A percentile compares a stretch with the other conserved stretches of the same genome.
phyloP scores from a whole-genome alignment of 2,797 vertebrate species.

The Masticophis lateralis region DNA sequence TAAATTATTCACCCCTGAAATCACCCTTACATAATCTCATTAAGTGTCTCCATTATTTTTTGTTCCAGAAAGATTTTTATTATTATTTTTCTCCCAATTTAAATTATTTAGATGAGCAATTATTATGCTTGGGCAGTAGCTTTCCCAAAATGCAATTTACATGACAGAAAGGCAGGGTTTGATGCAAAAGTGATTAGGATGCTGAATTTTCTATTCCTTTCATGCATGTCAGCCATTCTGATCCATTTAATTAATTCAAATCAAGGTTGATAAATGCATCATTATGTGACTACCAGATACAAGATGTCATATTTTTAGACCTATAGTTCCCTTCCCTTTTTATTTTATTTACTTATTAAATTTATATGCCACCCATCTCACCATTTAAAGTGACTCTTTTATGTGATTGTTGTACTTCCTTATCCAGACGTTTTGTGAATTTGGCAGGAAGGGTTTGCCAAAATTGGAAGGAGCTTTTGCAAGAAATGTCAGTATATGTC shows the following conservation, averaged over 20 bases:
- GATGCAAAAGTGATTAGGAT: slow-evolving; percentile 12
- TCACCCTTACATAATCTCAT: background rate
- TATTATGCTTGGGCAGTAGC: background rate
- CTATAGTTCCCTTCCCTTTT: background rate
- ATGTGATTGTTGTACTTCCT: background rate
- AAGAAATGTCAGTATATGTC: background rate
- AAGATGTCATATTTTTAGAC: background rate
- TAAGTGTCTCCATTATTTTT: background rate
- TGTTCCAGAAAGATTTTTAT: background rate
- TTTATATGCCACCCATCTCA: background rate
- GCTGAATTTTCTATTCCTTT: slow-evolving; percentile 4
- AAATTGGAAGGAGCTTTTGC: background rate
- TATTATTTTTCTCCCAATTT: background rate
- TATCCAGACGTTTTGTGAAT: background rate
- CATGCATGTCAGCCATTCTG: background rate
- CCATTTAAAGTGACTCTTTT: background rate
- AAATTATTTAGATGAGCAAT: background rate
- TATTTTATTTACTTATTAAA: background rate
- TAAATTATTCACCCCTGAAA: background rate
- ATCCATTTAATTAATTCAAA: slow-evolving; percentile 8
- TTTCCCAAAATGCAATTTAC: background rate
- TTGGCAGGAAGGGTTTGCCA: background rate
- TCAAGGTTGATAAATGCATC: background rate
- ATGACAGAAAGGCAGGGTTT: background rate
- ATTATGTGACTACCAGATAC: background rate